phyloP scores from a whole-genome alignment of 2,797 vertebrate genomes.

The Periophthalmus magnuspinnatus region DNA sequence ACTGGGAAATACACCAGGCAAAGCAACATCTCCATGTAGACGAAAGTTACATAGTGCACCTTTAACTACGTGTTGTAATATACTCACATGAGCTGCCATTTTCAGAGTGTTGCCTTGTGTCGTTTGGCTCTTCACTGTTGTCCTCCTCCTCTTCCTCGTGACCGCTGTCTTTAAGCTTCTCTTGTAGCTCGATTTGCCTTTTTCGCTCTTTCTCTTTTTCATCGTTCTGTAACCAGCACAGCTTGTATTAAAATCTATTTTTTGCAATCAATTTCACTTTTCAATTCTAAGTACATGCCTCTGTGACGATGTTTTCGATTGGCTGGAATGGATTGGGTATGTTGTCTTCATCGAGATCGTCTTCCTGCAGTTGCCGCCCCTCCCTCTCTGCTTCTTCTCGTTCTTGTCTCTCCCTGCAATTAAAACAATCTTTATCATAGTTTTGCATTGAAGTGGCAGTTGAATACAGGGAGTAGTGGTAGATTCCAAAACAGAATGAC shows the following conservation, averaged over 20 bases:
- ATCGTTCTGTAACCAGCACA: constrained; percentile 76
- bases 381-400: constrained; percentile 78
- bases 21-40: neutral
- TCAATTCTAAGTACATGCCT: constrained; percentile 69
- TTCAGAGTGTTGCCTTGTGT: constrained; percentile 76
- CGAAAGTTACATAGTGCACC: neutral
- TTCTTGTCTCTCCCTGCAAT: constrained; percentile 77
- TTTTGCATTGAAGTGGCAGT: no score
- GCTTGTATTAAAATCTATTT: neutral
- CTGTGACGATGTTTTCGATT: constrained; percentile 80
- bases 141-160: constrained; percentile 69
- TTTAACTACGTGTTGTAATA: neutral
- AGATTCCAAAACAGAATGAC: no score
- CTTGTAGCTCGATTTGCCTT: constrained; percentile 60
- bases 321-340: constrained; percentile 87
- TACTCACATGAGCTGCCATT: constrained; percentile 76
- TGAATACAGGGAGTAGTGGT: no score
- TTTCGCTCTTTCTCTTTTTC: constrained; percentile 79
- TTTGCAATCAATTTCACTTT: neutral
- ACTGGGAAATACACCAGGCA: neutral
- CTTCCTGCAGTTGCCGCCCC: constrained; percentile 66
- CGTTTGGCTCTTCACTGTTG: constrained; percentile 57
- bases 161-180: constrained; percentile 42
- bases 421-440: constrained; percentile 5
- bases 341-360: constrained; percentile 72